Conservation (phyloP, 2,888 invertebrate genomes). For the Rugalucina vietnamica region DNA sequence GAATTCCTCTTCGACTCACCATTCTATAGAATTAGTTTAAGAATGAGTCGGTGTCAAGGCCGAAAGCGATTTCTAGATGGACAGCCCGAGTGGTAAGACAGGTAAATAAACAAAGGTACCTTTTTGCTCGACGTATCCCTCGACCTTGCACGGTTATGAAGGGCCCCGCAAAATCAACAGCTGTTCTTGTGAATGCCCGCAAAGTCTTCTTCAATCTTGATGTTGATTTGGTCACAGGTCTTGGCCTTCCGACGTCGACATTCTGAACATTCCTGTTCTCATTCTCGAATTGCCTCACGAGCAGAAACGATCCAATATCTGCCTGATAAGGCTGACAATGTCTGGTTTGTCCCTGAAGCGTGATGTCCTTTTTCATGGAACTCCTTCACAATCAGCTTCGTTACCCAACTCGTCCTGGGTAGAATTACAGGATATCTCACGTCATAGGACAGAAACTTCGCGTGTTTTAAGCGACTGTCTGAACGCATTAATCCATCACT, state of each 20-base stretch:
- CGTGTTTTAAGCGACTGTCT: not conserved
- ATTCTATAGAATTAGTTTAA: conserved; percentile 52
- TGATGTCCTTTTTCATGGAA: not conserved
- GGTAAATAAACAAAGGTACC: conserved; percentile 60
- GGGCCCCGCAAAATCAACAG: conserved; percentile 51
- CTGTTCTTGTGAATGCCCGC: conserved; percentile 31
- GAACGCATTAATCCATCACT: not conserved
- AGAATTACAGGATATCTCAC: not conserved
- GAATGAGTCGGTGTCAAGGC: conserved; percentile 53
- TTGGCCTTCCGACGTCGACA: conserved; percentile 33
- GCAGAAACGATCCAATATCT: not conserved
- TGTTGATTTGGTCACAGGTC: conserved; percentile 39
- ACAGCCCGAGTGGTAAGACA: conserved; percentile 53
- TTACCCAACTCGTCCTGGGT: conserved; percentile 1
- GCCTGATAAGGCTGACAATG: not conserved
- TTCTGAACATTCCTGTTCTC: conserved; percentile 21
- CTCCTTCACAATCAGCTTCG: not conserved
- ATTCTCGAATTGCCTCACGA: conserved; percentile 13
- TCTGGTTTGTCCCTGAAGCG: not conserved
- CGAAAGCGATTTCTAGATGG: conserved; percentile 53
- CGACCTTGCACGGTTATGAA: conserved; percentile 49
- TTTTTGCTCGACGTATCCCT: conserved; percentile 45
- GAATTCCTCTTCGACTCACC: conserved; percentile 47
- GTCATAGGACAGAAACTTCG: not conserved
- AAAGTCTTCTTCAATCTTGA: conserved; percentile 13